These are phyloP conservation scores for Crypturellus tataupa DNA, from an alignment of 2,797 vertebrate genomes.

Conservation along the genomic window DNA sequence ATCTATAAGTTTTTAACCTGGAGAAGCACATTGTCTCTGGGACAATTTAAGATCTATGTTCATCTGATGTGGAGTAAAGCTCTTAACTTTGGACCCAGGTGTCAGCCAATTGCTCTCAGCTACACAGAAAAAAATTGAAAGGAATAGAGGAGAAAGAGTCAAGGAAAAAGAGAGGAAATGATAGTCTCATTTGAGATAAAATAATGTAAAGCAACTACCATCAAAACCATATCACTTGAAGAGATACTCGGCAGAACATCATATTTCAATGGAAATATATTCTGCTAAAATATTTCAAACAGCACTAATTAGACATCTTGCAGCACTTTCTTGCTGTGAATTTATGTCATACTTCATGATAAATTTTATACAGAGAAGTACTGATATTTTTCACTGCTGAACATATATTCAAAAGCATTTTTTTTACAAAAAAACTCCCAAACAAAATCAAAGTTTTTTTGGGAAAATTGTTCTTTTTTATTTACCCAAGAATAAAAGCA, in stretches of 20 bases:
- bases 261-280: background rate
- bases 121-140: background rate
- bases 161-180: background rate
- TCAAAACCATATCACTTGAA: background rate
- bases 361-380: background rate
- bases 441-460: background rate
- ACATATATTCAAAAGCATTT: background rate
- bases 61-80: background rate
- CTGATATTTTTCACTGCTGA: background rate
- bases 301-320: background rate
- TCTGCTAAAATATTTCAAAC: background rate
- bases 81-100: background rate
- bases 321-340: background rate
- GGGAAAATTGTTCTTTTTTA: background rate
- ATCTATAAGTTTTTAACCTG: background rate
- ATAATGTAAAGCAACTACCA: background rate
- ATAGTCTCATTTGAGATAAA: background rate
- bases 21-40: background rate
- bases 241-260: background rate
- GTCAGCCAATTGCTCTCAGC: background rate
- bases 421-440: background rate
- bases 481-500: background rate
- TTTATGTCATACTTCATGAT: background rate
- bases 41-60: background rate
- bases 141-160: background rate